Evolutionary conservation across 2,888 invertebrate species (phyloP), one percentile per base, ranked within the genome.

Genomic region (Rotaria sp.): DNA sequence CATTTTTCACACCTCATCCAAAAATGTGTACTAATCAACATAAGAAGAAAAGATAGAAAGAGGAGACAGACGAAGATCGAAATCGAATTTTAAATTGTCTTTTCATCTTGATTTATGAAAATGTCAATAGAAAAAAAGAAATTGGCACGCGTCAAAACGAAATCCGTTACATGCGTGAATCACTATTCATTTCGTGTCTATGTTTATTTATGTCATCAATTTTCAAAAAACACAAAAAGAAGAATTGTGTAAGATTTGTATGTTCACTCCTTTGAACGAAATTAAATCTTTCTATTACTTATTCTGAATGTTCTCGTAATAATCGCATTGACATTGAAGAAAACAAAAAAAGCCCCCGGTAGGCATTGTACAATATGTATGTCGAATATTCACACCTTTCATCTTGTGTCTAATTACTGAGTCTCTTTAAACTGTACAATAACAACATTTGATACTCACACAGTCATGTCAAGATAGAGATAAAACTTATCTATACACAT

Each of bases 391-490:
- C 67, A 67, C 67, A 67, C 35, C 67, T 67, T 67, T 67, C 67
- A 67, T 67, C 67, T 67, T 35, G 3, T 18, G 3, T 18, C 67
- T 67, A 67, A 67, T 67, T 35, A 67, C 8, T 67, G 67, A 67
- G 67, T 67, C 35, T 67, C 35, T 67, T 67, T 67, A 35, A 67
- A 67, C 35, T 15, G 2, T 35, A 67, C 1, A 67, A 67, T 21
- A 67, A 67, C 67, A 67, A 67, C 67, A 67, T 67, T 67, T 35
- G 67, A 67, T 67, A 67, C 67, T 67, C 67, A 67, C 35, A 67
- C 30, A 21, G 67, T 21, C 35, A 7, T 67, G 67, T 67, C 67
- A 67, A 67, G 67, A 67, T 67, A 35, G 15, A 30, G 67, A 67
- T 67, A 67, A 67, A 67, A 30, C 67, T 67, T 67, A 67, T 67